Base-by-base conservation (phyloP, 92 coral and sea anemone species). In the Heliopora coerulea region DNA sequence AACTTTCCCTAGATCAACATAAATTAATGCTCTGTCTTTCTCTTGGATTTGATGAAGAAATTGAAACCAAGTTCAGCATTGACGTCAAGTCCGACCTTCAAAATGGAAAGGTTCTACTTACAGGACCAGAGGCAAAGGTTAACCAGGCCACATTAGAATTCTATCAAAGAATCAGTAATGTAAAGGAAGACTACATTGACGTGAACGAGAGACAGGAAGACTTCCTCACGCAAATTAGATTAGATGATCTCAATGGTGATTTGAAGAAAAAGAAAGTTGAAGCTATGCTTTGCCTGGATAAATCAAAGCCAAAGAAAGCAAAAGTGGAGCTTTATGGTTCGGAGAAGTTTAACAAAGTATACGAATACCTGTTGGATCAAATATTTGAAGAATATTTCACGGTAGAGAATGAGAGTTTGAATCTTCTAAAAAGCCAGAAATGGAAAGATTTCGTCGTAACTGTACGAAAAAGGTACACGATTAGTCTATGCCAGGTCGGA, bases 391-490 rank as follows among this genome's bases (percentile, higher is more conserved):
- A 82, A 41, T 56, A 64, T 68, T 37, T 68, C 12, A 54, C 14
- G 35, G 42, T 91, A 26, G 87, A 87, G 0, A 82, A 82, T 17
- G 86, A 78, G 26, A 89, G 89, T 57, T 44, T 74, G 0, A 59
- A 63, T 49, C 62, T 91, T 37, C 40, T 78, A 28, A 54, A 49
- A 27, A 80, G 78, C 12, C 70, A 73, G 20, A 86, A 88, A 54
- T 91, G 92, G 92, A 63, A 50, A 37, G 27, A 68, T 19, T 68
- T 88, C 4, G 40, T 1, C n/a, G 49, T 34, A 28, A 64, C 27
- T 12, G 59, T 78, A 26, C 49, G 73, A 6, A 32, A 56, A 19
- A 25, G 54, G 1, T 14, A 39, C 0, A 21, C 29, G 8, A 54
- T 70, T 23, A 32, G 9, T 8, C n/a, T 70, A 21, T 54, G 3